Base-by-base conservation (phyloP, 2,113 vertebrate species). In the Colius striatus region DNA sequence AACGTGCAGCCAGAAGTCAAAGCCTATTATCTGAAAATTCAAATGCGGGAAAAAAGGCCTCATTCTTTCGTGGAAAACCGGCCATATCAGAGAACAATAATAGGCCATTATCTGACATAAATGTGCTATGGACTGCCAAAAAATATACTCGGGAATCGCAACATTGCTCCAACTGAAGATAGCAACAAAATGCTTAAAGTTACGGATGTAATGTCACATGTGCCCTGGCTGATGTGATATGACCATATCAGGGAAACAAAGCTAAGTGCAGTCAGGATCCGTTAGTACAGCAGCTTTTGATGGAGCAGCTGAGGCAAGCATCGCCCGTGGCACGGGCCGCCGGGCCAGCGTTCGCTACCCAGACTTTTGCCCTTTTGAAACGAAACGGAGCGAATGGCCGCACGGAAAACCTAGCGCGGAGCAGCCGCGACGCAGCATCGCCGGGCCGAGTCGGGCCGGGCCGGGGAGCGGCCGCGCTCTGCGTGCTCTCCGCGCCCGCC, bases 1-100 rank as follows among this genome's bases (percentile, higher is more conserved):
- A 99, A 99, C 99, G 99, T 99, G 99, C 99, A 99, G 99, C 99
- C 99, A 99, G 99, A 99, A 99, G 99, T 99, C 99, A 99, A 99
- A 99, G 99, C 98, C 99, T 99, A 99, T 99, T 99, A 99, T 99
- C 98, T 99, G 97, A 98, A 99, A 99, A 99, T 99, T 99, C 98
- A 98, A 99, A 99, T 99, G 98, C 97, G 79, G 91, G 94, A 82
- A 97, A 98, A 96, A 97, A 97, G 96, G 98, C 97, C 97, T 97
- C 95, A 98, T 98, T 98, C 97, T 98, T 98, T 98, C 98, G 97
- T 97, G 98, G 97, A 98, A 98, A 98, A 98, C 97, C 97, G 98
- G 98, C 98, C 98, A 97, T 98, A 98, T 98, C 98, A 97, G 98
- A 98, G 98, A 98, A 98, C 98, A 98, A 98, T 99, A 99, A 98